Conservation (phyloP, 53 echinoderm and acorn worm genomes). For the Temnopleurus reevesii region DNA sequence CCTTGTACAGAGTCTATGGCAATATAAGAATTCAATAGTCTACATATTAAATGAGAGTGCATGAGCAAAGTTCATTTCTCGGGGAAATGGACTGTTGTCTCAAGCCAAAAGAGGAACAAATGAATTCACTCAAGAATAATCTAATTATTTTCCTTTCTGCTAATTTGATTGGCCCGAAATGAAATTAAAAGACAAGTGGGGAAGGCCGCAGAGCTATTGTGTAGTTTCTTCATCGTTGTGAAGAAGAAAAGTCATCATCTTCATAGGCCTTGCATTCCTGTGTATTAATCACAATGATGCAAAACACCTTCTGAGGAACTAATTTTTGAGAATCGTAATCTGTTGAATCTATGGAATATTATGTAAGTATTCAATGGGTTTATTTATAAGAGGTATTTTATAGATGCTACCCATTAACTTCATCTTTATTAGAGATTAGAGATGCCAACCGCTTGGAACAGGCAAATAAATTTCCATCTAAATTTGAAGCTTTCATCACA, state of each 20-base stretch:
- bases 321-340: not conserved
- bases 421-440: too few relatives aligned
- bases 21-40: too few relatives aligned
- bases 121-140: conserved; percentile 1
- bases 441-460: too few relatives aligned
- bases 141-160: not conserved
- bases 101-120: not conserved
- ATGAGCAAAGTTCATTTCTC: not conserved
- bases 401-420: too few relatives aligned
- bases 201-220: not conserved
- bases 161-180: conserved; percentile 36
- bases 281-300: not conserved
- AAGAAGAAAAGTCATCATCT: not conserved
- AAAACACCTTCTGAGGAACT: not conserved
- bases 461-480: too few relatives aligned
- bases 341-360: not conserved
- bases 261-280: not conserved
- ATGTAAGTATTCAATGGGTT: not conserved
- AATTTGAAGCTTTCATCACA: too few relatives aligned
- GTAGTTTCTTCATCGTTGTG: not conserved
- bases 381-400: too few relatives aligned
- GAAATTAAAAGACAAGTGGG: conserved; percentile 23
- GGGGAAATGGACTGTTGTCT: not conserved
- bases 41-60: too few relatives aligned
- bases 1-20: too few relatives aligned